Percentiles rank a stretch among this genome's conserved stretches.
phyloP scores from a whole-genome alignment of 1,140 invertebrate species.

The Pollicipes pollicipes region DNA sequence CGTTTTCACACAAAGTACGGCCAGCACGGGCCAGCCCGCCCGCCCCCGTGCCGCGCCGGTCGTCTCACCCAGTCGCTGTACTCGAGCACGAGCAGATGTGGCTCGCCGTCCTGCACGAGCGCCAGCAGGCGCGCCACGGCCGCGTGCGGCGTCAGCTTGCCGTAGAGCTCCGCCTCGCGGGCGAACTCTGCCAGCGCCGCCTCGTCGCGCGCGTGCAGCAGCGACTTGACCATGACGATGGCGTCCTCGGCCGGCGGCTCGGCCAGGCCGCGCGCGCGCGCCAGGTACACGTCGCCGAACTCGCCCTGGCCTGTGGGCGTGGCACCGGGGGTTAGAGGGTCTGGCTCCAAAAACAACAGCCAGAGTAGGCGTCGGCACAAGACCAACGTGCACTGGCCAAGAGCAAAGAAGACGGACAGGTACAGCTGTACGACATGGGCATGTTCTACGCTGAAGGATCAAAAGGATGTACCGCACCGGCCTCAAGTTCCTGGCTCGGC shows the following conservation, averaged over 20 bases:
- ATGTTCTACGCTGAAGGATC: too few relatives aligned
- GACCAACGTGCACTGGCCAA: too few relatives aligned
- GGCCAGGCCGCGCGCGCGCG: slow-evolving; percentile 25
- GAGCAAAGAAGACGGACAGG: too few relatives aligned
- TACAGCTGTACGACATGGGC: too few relatives aligned
- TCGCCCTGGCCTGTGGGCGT: slow-evolving; percentile 51
- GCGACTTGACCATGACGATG: slow-evolving; percentile 49
- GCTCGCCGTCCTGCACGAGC: slow-evolving; percentile 58
- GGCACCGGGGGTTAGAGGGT: neutral
- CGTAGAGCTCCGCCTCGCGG: slow-evolving; percentile 66
- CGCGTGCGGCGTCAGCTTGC: slow-evolving; percentile 50
- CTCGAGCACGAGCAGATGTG: slow-evolving; percentile 76
- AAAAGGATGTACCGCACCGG: too few relatives aligned
- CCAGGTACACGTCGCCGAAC: slow-evolving; percentile 73
- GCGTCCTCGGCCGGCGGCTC: slow-evolving; percentile 27
- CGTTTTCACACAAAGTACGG: too few relatives aligned
- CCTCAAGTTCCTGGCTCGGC: too few relatives aligned
- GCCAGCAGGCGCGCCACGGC: slow-evolving; percentile 60
- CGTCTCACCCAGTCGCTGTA: slow-evolving; percentile 82
- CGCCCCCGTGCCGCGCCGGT: too few relatives aligned
- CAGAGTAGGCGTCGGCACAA: too few relatives aligned
- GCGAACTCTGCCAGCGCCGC: slow-evolving; percentile 59
- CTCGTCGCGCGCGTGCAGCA: slow-evolving; percentile 54
- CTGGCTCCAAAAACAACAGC: too few relatives aligned
- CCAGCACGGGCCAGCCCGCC: too few relatives aligned